Percentiles rank a stretch among this genome's conserved stretches.
These are phyloP conservation scores for Dreissena rostriformis DNA, from an alignment of 1,140 invertebrate species.

Conservation along the genomic window DNA sequence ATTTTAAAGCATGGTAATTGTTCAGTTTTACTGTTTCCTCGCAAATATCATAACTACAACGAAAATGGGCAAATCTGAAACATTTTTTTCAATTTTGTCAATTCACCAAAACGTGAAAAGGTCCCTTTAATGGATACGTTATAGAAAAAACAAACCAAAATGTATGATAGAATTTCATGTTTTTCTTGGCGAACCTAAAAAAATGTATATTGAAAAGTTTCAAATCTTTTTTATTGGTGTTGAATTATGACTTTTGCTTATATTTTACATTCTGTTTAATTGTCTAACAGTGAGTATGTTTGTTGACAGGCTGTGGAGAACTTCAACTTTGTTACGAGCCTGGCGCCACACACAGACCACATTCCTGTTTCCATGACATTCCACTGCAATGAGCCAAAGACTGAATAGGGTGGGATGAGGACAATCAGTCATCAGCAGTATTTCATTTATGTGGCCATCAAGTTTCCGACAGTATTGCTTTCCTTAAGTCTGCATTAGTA, in stretches of 20 bases:
- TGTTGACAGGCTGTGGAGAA: constrained; percentile 56
- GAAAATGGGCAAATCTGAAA: no score
- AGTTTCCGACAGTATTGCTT: no score
- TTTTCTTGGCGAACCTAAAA: background rate
- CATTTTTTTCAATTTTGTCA: no score
- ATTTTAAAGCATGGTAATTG: no score
- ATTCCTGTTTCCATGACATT: constrained; percentile 67
- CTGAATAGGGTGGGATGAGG: no score
- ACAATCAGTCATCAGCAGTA: no score
- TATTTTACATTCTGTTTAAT: constrained; percentile 5
- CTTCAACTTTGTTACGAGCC: constrained; percentile 62
- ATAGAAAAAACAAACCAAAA: background rate
- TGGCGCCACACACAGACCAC: constrained; percentile 65
- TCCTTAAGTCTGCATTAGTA: no score
- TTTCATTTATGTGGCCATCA: no score
- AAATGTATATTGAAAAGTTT: no score
- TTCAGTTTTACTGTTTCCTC: no score
- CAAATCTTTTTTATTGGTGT: background rate
- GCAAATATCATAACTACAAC: no score
- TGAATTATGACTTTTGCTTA: background rate
- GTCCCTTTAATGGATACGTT: background rate
- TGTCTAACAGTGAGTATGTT: background rate
- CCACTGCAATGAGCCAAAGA: background rate
- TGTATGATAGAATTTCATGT: background rate
- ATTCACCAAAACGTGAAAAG: no score